Conservation (phyloP, 2,888 invertebrate species). For the Drosophila setosimentum region DNA sequence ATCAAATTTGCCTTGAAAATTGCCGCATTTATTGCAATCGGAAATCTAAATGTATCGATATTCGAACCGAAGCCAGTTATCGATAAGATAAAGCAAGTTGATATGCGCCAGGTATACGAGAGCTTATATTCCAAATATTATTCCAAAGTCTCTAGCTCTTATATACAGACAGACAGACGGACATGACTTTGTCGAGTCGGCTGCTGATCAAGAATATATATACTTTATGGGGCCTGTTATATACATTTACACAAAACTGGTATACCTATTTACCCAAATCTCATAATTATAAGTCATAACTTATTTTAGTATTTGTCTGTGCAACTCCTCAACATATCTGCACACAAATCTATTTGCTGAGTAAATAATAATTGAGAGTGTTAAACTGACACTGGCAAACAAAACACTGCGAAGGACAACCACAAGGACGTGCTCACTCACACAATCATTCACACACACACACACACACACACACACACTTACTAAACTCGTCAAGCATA, state of each 20-base stretch:
- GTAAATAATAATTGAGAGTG: conserved; percentile 70
- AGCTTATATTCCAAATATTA: too few relatives aligned
- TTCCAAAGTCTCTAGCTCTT: too few relatives aligned
- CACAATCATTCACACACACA: neutral
- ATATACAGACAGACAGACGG: too few relatives aligned
- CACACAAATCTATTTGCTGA: conserved; percentile 54
- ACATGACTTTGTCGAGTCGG: too few relatives aligned
- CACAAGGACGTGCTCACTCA: conserved; percentile 52
- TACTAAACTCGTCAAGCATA: neutral
- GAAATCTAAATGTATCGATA: too few relatives aligned
- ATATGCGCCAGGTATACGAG: too few relatives aligned
- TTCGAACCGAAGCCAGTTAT: too few relatives aligned
- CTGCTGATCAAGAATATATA: too few relatives aligned
- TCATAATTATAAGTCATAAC: conserved; percentile 10
- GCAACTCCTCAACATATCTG: conserved; percentile 29
- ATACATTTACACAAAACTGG: too few relatives aligned
- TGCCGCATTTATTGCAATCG: too few relatives aligned
- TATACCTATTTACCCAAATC: neutral
- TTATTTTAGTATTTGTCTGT: conserved; percentile 16
- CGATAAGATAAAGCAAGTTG: too few relatives aligned
- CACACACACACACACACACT: neutral
- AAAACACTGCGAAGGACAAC: conserved; percentile 59
- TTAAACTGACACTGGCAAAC: conserved; percentile 69
- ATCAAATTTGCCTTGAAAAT: too few relatives aligned
- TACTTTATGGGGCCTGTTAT: rapidly evolving